phyloP scores from a whole-genome alignment of 2,797 vertebrate genomes.

The Scyliorhinus canicula region DNA sequence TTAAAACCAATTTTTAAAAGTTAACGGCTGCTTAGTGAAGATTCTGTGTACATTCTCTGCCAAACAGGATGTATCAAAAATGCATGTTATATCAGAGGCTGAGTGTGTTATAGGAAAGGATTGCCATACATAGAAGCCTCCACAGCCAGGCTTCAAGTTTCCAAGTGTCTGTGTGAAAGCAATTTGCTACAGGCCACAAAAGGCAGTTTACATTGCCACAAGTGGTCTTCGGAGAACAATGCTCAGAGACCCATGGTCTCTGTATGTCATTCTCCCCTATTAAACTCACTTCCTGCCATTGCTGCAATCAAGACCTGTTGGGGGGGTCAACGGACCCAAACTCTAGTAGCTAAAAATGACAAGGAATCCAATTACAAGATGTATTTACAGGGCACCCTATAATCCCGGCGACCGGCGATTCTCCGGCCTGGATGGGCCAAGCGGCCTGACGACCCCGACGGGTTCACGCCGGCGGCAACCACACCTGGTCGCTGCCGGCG shows the following conservation, averaged over 20 bases:
- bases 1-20: too few species aligned
- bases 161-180: background rate
- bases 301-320: background rate
- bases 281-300: background rate
- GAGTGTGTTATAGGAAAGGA: background rate
- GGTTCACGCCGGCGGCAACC: too few species aligned
- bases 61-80: background rate
- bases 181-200: background rate
- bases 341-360: background rate
- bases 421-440: too few species aligned
- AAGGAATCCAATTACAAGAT: background rate
- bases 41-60: background rate
- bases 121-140: background rate
- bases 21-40: background rate
- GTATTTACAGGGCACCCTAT: background rate
- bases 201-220: background rate
- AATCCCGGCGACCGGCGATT: too few species aligned
- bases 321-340: background rate
- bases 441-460: too few species aligned
- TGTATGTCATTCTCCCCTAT: background rate
- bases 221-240: background rate
- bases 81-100: background rate
- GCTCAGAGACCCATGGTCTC: background rate
- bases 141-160: background rate
- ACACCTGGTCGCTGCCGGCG: too few species aligned